Evolutionary conservation across 2,888 invertebrate species (phyloP), one percentile per base, ranked within the genome.

Genomic region (Miltochrista miniata): DNA sequence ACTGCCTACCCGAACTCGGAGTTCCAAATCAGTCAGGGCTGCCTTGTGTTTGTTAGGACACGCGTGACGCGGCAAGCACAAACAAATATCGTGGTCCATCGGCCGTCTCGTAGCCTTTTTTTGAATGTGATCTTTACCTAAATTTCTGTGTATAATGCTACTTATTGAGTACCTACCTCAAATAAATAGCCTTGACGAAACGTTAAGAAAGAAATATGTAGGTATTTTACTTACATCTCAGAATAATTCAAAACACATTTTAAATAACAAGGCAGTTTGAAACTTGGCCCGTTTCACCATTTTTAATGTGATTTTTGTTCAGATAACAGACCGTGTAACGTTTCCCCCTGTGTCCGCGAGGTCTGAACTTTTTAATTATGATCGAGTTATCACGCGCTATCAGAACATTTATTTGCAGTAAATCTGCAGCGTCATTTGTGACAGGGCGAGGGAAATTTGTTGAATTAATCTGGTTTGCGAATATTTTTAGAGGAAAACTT

Each of bases 301-400:
- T 56, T 64, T 63, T 59, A 24, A 68, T 68, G 66, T 57, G 61
- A 65, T 65, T 68, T 68, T 68, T 68, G 65, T 68, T 46, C 67
- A 56, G 65, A 63, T 65, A 65, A 48, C 34, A 15, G 48, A 45
- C 18, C 46, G 29, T 51, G 38, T 57, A 52, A 40, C 44, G 45
- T 52, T 58, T 59, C 57, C 37, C 50, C 51, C 36, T 36, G 40
- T 13, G 11, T 35, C 43, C 45, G 18, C 34, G 47, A 51, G 38
- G 51, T 47, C 45, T 11, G 38, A 65, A 59, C 38, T 65, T 65
- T 64, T 65, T 59, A 61, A 64, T 55, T 63, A 54, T 65, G 53
- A 51, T 48, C 48, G 61, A 43, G 47, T 61, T 63, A 65, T 43
- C 14, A 18, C 8, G 18, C 33, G 48, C 49, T 61, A 58, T 66